Conservation (phyloP, 1,140 invertebrate species). For the Penaeus indicus region DNA sequence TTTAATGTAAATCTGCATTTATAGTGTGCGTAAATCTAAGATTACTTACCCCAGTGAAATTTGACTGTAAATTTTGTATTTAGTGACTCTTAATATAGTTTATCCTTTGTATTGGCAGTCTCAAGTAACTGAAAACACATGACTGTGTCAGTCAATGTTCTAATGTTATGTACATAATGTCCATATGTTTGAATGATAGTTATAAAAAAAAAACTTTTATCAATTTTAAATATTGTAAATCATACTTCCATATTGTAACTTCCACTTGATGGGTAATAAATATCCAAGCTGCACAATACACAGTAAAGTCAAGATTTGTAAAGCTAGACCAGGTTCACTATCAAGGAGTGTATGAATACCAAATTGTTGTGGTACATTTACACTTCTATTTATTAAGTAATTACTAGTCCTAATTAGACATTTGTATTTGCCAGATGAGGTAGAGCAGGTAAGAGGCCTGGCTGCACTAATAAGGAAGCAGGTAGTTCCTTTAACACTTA, state of each 20-base stretch:
- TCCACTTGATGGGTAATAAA: constrained; percentile 35
- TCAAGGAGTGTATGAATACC: constrained; percentile 42
- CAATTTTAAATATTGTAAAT: constrained; percentile 55
- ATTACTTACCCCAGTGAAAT: constrained; percentile 53
- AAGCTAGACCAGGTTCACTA: constrained; percentile 30
- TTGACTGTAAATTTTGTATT: constrained; percentile 58
- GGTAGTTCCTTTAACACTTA: constrained; percentile 56
- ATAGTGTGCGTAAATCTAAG: constrained; percentile 60
- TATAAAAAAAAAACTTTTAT: constrained; percentile 44
- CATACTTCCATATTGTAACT: constrained; percentile 51
- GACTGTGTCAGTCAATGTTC: constrained; percentile 42
- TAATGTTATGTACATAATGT: constrained; percentile 62
- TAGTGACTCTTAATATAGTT: constrained; percentile 50
- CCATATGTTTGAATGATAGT: constrained; percentile 63
- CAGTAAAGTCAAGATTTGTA: constrained; percentile 32
- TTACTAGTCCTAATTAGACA: constrained; percentile 45
- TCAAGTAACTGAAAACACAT: constrained; percentile 29
- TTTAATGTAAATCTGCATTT: constrained; percentile 62
- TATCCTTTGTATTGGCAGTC: constrained; percentile 58
- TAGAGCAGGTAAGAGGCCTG: constrained; percentile 43
- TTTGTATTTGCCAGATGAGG: constrained; percentile 47
- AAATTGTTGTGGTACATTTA: constrained; percentile 43
- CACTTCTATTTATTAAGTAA: constrained; percentile 36
- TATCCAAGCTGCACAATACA: constrained; percentile 44
- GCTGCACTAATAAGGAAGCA: constrained; percentile 51